Conservation (phyloP, 2,888 invertebrate genomes). For the Volucella inanis region DNA sequence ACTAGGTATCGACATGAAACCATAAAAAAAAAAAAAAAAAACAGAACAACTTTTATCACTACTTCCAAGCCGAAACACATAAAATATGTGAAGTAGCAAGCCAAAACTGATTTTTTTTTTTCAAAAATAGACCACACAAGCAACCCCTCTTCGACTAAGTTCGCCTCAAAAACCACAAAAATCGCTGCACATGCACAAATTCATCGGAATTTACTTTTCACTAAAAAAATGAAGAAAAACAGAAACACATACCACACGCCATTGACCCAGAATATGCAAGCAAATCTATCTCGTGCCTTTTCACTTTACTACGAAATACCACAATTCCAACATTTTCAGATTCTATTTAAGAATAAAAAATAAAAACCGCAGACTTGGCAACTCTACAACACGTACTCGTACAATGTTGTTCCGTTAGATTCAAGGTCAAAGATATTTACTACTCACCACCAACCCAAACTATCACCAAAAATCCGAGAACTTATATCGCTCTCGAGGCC, state of each 20-base stretch:
- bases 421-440: constrained; percentile 49
- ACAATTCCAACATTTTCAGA: not conserved
- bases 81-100: constrained; percentile 20
- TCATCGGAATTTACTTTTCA: constrained; percentile 40
- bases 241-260: constrained; percentile 24
- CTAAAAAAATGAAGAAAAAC: constrained; percentile 6
- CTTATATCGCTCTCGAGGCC: not conserved
- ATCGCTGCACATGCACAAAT: constrained; percentile 49
- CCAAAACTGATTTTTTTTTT: constrained; percentile 5
- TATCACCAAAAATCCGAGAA: constrained; percentile 9
- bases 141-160: not conserved
- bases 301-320: not conserved
- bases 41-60: too few species aligned
- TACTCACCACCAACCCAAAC: not conserved
- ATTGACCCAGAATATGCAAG: constrained; percentile 52
- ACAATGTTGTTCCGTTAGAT: constrained; percentile 10
- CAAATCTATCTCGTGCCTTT: constrained; percentile 48
- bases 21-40: too few species aligned
- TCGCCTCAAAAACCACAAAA: constrained; percentile 44
- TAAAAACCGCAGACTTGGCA: constrained; percentile 5
- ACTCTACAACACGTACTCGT: not conserved
- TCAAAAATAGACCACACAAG: constrained; percentile 44
- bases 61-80: not conserved
- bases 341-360: not conserved
- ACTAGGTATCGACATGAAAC: too few species aligned